phyloP scores from a whole-genome alignment of 2,888 invertebrate species.

The Campopleginae sp. region DNA sequence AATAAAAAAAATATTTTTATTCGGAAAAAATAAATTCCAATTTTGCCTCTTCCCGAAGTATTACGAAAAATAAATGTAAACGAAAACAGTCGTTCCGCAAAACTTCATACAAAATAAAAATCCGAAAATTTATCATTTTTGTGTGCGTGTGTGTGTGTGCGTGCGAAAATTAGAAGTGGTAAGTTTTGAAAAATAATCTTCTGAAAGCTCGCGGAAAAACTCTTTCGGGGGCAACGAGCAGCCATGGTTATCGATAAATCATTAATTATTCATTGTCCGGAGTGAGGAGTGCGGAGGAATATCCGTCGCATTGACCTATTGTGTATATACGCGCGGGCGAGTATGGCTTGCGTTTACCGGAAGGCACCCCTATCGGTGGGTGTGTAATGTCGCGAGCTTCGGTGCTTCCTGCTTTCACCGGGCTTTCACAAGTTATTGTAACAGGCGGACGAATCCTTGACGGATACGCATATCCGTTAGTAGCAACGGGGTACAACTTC shows the following conservation, averaged over 20 bases:
- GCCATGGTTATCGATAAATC: conserved; percentile 71
- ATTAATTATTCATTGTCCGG: conserved; percentile 72
- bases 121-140: no score
- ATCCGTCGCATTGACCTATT: conserved; percentile 50
- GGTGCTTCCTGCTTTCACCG: conserved; percentile 43
- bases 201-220: background rate
- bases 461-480: conserved; percentile 40
- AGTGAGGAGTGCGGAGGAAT: conserved; percentile 55
- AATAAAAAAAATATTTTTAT: background rate
- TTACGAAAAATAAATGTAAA: background rate
- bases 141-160: no score
- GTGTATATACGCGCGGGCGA: background rate
- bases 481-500: conserved; percentile 23
- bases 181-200: background rate
- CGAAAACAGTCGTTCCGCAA: no score
- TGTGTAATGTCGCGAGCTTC: background rate
- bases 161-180: background rate
- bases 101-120: background rate
- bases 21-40: background rate
- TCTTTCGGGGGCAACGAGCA: background rate
- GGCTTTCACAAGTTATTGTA: conserved; percentile 50
- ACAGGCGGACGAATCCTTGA: conserved; percentile 62
- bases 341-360: conserved; percentile 25
- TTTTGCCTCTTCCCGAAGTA: background rate
- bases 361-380: conserved; percentile 30